Percentiles rank a stretch among this genome's conserved stretches.
Evolutionary conservation across 2,113 vertebrate genomes (phyloP).

Genomic region (Paramormyrops kingsleyae): DNA sequence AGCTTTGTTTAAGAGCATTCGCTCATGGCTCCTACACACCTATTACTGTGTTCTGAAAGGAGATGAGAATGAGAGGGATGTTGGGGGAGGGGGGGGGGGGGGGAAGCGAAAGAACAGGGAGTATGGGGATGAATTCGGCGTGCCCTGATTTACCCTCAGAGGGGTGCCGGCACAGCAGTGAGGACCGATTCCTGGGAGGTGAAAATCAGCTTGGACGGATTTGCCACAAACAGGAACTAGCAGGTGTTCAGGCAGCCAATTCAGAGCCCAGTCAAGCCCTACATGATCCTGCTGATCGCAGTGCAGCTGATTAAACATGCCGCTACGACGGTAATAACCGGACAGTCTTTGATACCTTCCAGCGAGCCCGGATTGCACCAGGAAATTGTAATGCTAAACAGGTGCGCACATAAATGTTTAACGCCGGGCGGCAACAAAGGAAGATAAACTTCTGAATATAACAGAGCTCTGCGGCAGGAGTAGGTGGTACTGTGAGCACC

Average conservation of each 20-base stretch:
- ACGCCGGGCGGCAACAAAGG: not conserved
- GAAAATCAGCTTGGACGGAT: constrained; percentile 14
- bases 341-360: constrained; percentile 6
- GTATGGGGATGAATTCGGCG: not conserved
- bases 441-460: not conserved
- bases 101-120: not conserved
- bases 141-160: not conserved
- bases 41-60: not conserved
- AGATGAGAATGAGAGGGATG: not conserved
- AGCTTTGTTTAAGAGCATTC: not conserved
- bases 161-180: not conserved
- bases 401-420: not conserved
- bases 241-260: not conserved
- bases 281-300: not conserved
- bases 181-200: not conserved
- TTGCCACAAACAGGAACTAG: constrained; percentile 2
- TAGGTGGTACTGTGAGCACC: not conserved
- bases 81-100: not conserved
- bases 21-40: not conserved
- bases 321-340: not conserved
- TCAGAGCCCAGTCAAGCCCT: not conserved
- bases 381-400: constrained; percentile 11
- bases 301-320: constrained; percentile 14
- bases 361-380: not conserved
- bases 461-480: not conserved